These are phyloP conservation scores for Peromyscus nudipes DNA, from an alignment of 2,797 vertebrate species.

Conservation along the genomic window DNA sequence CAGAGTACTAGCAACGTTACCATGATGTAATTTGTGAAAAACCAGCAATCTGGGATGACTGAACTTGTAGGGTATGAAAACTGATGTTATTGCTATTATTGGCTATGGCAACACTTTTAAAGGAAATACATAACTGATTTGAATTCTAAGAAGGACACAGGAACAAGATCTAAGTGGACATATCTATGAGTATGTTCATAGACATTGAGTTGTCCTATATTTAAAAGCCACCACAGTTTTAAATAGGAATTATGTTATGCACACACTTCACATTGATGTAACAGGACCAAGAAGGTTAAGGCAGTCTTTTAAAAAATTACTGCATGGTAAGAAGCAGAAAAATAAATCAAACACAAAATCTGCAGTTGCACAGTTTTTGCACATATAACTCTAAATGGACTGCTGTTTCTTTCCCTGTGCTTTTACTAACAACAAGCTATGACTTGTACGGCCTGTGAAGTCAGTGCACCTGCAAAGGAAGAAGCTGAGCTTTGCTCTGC, in stretches of 20 bases:
- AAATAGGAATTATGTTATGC: background rate
- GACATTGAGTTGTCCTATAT: background rate
- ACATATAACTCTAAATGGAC: background rate
- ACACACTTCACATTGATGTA: background rate
- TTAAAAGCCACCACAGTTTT: background rate
- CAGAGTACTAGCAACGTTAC: background rate
- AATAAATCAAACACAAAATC: background rate
- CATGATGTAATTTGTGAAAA: background rate
- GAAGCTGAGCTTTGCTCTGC: background rate
- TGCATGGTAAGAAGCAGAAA: background rate
- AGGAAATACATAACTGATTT: background rate
- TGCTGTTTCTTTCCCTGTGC: background rate
- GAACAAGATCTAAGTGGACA: background rate
- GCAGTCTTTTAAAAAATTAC: background rate
- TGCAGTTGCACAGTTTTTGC: fast-evolving
- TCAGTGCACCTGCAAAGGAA: background rate
- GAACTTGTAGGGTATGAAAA: background rate
- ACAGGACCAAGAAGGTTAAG: background rate
- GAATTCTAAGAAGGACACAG: background rate
- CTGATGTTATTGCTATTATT: background rate
- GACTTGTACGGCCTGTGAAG: background rate
- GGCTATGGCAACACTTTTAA: background rate
- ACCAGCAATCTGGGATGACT: background rate
- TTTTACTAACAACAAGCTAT: background rate
- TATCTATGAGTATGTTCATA: background rate